Conservation (phyloP, 1,140 invertebrate genomes). For the Drosophila ananassae region DNA sequence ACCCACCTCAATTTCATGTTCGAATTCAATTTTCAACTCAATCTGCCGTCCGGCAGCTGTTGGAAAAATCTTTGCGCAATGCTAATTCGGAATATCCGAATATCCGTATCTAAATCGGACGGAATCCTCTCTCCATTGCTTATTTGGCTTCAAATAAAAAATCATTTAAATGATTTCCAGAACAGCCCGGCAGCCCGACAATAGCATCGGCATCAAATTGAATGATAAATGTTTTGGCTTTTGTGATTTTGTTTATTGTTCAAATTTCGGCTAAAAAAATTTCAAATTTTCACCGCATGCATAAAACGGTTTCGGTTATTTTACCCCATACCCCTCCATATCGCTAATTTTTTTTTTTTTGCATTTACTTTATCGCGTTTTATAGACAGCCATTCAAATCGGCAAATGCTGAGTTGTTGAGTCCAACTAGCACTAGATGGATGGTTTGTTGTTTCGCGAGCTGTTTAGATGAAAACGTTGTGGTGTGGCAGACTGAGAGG, state of each 20-base stretch:
- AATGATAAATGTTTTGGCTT: slow-evolving; percentile 83
- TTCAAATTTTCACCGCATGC: slow-evolving; percentile 73
- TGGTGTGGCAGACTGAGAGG: slow-evolving; percentile 50
- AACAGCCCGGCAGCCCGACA: slow-evolving; percentile 25
- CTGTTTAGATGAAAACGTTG: slow-evolving; percentile 77
- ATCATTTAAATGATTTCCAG: slow-evolving; percentile 73
- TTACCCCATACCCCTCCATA: background rate
- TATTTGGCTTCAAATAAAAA: slow-evolving; percentile 81
- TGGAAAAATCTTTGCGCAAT: slow-evolving; percentile 78
- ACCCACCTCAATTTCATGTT: slow-evolving; percentile 66
- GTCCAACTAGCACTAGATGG: slow-evolving; percentile 42
- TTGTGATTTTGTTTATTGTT: slow-evolving; percentile 83
- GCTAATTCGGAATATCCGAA: slow-evolving; percentile 37
- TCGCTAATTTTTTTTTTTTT: background rate
- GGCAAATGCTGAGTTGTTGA: slow-evolving; percentile 63
- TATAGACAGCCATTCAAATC: slow-evolving; percentile 61
- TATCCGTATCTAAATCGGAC: slow-evolving; percentile 3
- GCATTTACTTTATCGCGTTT: slow-evolving; percentile 40
- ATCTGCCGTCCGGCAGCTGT: slow-evolving; percentile 56
- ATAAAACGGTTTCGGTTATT: slow-evolving; percentile 64
- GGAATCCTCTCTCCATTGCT: slow-evolving; percentile 56
- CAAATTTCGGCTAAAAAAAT: slow-evolving; percentile 76
- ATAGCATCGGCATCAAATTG: slow-evolving; percentile 42
- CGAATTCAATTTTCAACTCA: slow-evolving; percentile 47
- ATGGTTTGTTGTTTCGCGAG: slow-evolving; percentile 61